These are phyloP conservation scores for Acanthurus leucopareius DNA, from an alignment of 2,797 vertebrate species.

Conservation along the genomic window DNA sequence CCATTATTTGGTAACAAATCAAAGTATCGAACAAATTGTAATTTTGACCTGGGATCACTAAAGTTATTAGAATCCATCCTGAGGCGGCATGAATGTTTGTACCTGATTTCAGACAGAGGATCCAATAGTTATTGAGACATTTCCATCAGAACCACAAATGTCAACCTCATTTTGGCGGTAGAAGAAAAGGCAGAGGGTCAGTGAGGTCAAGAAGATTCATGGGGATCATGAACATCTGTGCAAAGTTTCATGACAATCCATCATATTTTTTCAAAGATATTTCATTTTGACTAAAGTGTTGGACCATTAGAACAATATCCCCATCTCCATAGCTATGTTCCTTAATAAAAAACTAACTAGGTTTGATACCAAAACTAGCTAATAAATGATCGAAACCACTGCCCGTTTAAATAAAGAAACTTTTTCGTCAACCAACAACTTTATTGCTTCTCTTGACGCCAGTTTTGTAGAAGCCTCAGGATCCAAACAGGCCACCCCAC, in stretches of 20 bases:
- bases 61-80: not conserved
- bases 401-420: not conserved
- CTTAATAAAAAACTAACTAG: not conserved
- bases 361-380: not conserved
- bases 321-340: not conserved
- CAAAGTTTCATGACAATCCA: not conserved
- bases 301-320: not conserved
- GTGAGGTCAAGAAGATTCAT: not conserved
- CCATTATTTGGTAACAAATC: conserved; percentile 5
- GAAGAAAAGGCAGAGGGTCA: not conserved
- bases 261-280: not conserved
- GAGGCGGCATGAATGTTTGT: not conserved
- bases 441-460: conserved; percentile 12
- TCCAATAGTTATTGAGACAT: not conserved
- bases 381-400: not conserved
- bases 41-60: not conserved
- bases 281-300: conserved; percentile 6
- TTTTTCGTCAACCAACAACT: conserved; percentile 12
- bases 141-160: conserved; percentile 7
- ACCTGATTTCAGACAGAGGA: not conserved
- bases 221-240: not conserved
- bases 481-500: conserved; percentile 9
- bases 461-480: not conserved
- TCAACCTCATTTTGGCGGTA: not conserved
- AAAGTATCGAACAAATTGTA: not conserved